These are phyloP conservation scores for Polymixis flavicincta DNA, from an alignment of 2,888 invertebrate species.

Conservation along the genomic window DNA sequence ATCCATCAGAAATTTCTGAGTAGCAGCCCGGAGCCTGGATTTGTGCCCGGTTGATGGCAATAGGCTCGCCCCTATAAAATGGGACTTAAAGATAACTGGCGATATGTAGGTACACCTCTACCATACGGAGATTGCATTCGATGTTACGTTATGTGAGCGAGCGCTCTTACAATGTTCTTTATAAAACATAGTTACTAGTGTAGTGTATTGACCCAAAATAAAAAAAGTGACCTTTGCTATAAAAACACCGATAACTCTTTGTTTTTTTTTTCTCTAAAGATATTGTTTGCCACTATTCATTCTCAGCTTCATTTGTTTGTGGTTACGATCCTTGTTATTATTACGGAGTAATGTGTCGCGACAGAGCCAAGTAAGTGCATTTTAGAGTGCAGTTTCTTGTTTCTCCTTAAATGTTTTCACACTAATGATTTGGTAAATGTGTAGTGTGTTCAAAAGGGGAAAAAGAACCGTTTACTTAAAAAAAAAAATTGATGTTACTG, in stretches of 20 bases:
- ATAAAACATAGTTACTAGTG: no score
- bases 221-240: no score
- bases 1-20: no score
- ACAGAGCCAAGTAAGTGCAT: slow-evolving; percentile 33
- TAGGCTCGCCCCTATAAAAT: no score
- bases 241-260: neutral
- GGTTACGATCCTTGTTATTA: slow-evolving; percentile 7
- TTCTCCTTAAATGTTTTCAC: slow-evolving; percentile 34
- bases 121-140: no score
- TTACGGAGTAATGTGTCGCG: neutral
- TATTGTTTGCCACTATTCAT: neutral
- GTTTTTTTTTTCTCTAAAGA: neutral
- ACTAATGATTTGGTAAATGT: slow-evolving; percentile 22
- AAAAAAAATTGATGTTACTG: neutral
- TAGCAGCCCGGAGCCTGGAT: no score
- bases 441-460: neutral
- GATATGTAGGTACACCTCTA: no score
- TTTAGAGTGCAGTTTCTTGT: slow-evolving; percentile 58
- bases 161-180: no score
- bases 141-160: no score
- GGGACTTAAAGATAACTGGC: no score
- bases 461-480: slow-evolving; percentile 4
- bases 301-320: slow-evolving; percentile 14
- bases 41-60: no score
- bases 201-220: no score